Percentiles rank a stretch among this genome's conserved stretches.
These are phyloP conservation scores for Setophaga kirtlandii DNA, from an alignment of 2,113 vertebrate genomes.

Conservation along the genomic window DNA sequence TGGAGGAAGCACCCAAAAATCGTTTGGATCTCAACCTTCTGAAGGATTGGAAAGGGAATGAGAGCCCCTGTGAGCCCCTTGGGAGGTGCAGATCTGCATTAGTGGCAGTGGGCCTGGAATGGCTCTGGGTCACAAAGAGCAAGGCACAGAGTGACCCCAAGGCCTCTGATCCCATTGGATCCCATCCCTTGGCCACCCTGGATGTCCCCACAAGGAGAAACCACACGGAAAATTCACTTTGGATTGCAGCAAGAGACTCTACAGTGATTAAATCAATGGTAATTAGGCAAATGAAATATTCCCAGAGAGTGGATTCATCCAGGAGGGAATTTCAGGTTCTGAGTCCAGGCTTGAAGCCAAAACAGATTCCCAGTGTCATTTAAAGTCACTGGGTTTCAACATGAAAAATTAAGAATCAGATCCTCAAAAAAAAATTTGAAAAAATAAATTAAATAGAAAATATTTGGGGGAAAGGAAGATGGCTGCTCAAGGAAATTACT, in stretches of 20 bases:
- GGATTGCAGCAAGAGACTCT: background rate
- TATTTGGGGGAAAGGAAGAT: background rate
- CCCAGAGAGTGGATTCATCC: background rate
- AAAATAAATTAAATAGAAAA: background rate
- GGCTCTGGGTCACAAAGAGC: rapidly evolving
- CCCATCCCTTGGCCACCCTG: background rate
- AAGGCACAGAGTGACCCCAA: background rate
- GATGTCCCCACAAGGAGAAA: background rate
- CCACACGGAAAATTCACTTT: background rate
- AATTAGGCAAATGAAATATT: background rate
- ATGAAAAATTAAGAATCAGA: background rate
- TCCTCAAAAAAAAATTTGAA: background rate
- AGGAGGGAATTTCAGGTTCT: background rate
- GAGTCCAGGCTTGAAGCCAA: background rate
- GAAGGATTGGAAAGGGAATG: background rate
- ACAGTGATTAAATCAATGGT: background rate
- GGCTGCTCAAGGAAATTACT: background rate
- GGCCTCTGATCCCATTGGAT: background rate
- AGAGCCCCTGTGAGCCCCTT: background rate
- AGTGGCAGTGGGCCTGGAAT: rapidly evolving
- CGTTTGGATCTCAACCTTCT: background rate
- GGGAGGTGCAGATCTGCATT: background rate
- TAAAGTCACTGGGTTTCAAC: background rate
- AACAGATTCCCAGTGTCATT: background rate
- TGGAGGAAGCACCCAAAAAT: background rate